Evolutionary conservation across 1,140 invertebrate genomes (phyloP).

Genomic region (Globodera ellingtonae): DNA sequence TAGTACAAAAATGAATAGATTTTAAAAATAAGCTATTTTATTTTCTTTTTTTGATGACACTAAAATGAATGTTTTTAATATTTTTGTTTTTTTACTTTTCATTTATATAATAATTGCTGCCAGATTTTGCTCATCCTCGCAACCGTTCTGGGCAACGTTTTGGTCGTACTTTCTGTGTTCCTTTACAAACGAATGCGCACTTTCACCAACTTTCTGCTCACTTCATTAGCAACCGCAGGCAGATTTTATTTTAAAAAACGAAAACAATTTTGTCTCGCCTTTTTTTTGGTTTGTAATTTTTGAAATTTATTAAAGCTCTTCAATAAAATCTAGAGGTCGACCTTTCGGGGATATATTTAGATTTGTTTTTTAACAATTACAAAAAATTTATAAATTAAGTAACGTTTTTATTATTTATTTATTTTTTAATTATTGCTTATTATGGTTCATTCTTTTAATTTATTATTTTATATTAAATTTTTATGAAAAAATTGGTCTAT

Average conservation of each 20-base stretch:
- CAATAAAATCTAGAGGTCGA: too few relatives aligned
- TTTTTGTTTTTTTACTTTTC: conserved; percentile 25
- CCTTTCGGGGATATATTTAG: too few relatives aligned
- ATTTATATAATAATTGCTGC: conserved; percentile 22
- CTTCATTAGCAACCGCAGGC: conserved; percentile 65
- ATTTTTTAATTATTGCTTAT: too few relatives aligned
- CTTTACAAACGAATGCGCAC: conserved; percentile 65
- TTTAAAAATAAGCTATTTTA: background rate
- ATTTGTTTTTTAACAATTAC: too few relatives aligned
- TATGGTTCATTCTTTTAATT: background rate
- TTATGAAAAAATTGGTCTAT: conserved; percentile 26
- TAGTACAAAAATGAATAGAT: too few relatives aligned
- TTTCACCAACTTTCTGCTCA: conserved; percentile 65
- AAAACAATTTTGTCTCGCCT: conserved; percentile 9
- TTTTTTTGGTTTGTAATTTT: conserved; percentile 6
- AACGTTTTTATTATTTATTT: too few relatives aligned
- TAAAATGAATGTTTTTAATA: background rate
- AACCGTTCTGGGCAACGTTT: conserved; percentile 63
- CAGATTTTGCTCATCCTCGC: conserved; percentile 62
- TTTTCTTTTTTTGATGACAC: background rate
- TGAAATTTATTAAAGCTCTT: background rate
- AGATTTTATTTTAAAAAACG: conserved; percentile 14
- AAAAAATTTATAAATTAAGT: too few relatives aligned
- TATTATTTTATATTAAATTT: too few relatives aligned
- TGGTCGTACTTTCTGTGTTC: conserved; percentile 64